Evolutionary conservation across 2,888 invertebrate genomes (phyloP), one percentile per base, ranked within the genome.

Genomic region (Beris morrisii): DNA sequence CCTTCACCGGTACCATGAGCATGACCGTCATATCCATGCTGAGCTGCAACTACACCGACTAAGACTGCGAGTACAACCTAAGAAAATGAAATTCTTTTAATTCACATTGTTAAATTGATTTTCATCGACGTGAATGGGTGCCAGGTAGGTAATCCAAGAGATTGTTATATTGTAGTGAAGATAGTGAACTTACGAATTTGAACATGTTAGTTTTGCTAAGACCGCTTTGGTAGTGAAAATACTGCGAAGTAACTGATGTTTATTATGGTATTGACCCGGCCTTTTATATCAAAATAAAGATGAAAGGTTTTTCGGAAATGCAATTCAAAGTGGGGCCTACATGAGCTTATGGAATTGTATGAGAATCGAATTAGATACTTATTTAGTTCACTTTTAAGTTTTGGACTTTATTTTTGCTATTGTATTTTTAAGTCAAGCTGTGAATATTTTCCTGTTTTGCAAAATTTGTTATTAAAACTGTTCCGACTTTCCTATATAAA

Each of bases 41-140:
- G 48, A 12, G 61, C 61, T 43, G 50, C 50, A 12, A 50, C 61
- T 50, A 61, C 50, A 12, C 50, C 50, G 50, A 61, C 28, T 32
- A 50, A 52, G n/a, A 61, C 52, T n/a, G 61, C 61, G 38, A 61
- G 50, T 15, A 52, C 61, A n/a, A 30, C 61, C 61, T 61, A 38
- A 12, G 31, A 12, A 12, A 46, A 46, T 13, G 38, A 1, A 9
- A 38, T 9, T 38, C 22, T 31, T 46, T 32, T 32, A 61, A 61
- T 61, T 61, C 28, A 43, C 61, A 61, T 61, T 12, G 13, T n/a
- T 38, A 38, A 38, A 7, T 38, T 9, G 38, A 38, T 38, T 22
- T 38, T 38, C 38, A 22, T 22, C 38, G 9, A 38, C 7, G 9
- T 38, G 7, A 38, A 38, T 38, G 7, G 38, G 7, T 9, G 38